Percentiles rank a stretch among this genome's conserved stretches.
Evolutionary conservation across 1,140 invertebrate species (phyloP).

Genomic region (Atta colombica): DNA sequence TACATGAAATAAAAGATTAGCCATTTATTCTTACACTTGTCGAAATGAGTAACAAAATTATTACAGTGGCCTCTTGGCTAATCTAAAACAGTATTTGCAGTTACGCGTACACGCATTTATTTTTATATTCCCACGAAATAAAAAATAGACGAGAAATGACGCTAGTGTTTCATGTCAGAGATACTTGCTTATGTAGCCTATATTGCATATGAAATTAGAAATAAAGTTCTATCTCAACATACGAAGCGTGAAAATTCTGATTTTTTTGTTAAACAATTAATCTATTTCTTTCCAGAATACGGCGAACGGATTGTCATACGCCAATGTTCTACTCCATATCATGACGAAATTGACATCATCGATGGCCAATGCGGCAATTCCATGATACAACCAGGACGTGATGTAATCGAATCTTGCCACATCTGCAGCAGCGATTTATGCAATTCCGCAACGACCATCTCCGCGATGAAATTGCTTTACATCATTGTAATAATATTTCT

Average conservation of each 20-base stretch:
- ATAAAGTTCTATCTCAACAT: not conserved
- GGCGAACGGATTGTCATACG: constrained; percentile 85
- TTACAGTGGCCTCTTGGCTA: too few species aligned
- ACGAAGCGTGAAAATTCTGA: not conserved
- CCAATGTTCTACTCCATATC: constrained; percentile 87
- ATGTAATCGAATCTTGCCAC: constrained; percentile 87
- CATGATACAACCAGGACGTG: constrained; percentile 84
- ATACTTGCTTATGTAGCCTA: too few species aligned
- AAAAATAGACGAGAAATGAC: too few species aligned
- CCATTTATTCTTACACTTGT: too few species aligned
- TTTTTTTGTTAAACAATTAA: not conserved
- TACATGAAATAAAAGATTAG: too few species aligned
- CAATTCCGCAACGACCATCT: constrained; percentile 84
- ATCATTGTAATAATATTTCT: constrained; percentile 36
- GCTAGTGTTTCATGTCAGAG: too few species aligned
- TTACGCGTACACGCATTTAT: too few species aligned
- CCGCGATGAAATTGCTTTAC: constrained; percentile 53
- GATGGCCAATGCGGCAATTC: constrained; percentile 85
- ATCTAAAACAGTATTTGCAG: too few species aligned
- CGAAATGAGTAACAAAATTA: too few species aligned
- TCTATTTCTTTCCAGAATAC: constrained; percentile 81
- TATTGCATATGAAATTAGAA: not conserved
- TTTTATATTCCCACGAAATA: too few species aligned
- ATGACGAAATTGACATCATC: constrained; percentile 85
- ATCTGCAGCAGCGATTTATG: constrained; percentile 87